Evolutionary conservation across 1,140 invertebrate species (phyloP).

Genomic region (Coptotermes formosanus): DNA sequence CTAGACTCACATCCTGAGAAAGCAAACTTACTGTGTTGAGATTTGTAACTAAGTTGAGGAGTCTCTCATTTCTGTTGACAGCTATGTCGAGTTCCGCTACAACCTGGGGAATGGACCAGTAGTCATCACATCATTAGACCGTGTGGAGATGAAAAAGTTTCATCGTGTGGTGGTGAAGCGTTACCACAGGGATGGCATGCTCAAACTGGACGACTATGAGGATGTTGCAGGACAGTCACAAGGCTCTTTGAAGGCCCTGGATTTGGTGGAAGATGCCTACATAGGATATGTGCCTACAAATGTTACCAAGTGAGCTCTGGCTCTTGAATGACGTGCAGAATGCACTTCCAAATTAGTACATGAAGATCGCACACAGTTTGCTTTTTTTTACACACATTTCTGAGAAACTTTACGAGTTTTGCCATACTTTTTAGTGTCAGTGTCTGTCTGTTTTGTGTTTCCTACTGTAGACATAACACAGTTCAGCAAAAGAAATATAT

Average conservation of each 20-base stretch:
- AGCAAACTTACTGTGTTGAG: no score
- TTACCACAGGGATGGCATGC: slow-evolving; percentile 79
- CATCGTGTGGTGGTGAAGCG: slow-evolving; percentile 80
- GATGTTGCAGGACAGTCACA: slow-evolving; percentile 76
- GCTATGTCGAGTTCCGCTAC: slow-evolving; percentile 67
- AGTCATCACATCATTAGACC: slow-evolving; percentile 69
- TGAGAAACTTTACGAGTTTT: no score
- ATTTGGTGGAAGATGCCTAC: slow-evolving; percentile 78
- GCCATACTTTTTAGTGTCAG: no score
- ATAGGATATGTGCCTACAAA: slow-evolving; percentile 79
- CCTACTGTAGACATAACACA: no score
- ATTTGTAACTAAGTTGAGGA: no score
- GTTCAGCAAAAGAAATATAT: no score
- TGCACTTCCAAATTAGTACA: no score
- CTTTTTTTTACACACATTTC: no score
- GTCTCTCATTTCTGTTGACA: slow-evolving; percentile 40
- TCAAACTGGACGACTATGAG: slow-evolving; percentile 78
- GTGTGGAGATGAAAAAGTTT: slow-evolving; percentile 69
- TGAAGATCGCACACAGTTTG: no score
- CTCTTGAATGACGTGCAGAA: no score
- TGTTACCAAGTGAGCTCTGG: slow-evolving; percentile 59
- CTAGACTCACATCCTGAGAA: no score
- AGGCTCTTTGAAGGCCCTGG: slow-evolving; percentile 77
- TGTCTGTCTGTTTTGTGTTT: no score
- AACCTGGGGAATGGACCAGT: slow-evolving; percentile 85